Percentiles rank a stretch among this genome's conserved stretches.
phyloP scores from a whole-genome alignment of 2,888 invertebrate genomes.

The Ctena decussata region DNA sequence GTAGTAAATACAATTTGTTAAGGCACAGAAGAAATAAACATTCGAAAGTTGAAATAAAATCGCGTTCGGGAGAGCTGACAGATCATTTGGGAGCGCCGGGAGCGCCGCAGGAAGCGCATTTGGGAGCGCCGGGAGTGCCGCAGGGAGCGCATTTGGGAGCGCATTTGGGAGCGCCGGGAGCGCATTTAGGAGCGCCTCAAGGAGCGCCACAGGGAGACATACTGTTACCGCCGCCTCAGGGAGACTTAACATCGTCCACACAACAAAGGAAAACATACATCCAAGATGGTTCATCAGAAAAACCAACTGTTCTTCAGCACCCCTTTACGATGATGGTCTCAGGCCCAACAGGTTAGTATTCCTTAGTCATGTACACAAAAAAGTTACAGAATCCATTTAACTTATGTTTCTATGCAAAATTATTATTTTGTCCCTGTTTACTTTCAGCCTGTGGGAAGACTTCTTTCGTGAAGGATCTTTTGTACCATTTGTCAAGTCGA shows the following conservation, averaged over 20 bases:
- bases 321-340: background rate
- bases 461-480: conserved; percentile 4
- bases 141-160: background rate
- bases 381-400: background rate
- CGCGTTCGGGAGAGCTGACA: background rate
- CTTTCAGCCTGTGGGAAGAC: conserved; percentile 38
- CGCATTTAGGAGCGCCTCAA: background rate
- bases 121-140: background rate
- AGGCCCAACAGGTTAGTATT: background rate
- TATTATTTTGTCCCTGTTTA: background rate
- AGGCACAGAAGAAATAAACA: background rate
- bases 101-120: background rate
- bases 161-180: background rate
- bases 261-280: background rate
- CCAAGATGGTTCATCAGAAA: background rate
- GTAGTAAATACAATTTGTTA: background rate
- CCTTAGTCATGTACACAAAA: background rate
- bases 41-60: too few relatives aligned
- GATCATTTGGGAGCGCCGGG: background rate
- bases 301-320: background rate
- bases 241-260: background rate
- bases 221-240: background rate
- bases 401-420: background rate
- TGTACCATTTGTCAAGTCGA: background rate
- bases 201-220: background rate